Evolutionary conservation across 2,113 vertebrate genomes (phyloP), one percentile per base, ranked within the genome.

Genomic region (Notarius quadriscutis): DNA sequence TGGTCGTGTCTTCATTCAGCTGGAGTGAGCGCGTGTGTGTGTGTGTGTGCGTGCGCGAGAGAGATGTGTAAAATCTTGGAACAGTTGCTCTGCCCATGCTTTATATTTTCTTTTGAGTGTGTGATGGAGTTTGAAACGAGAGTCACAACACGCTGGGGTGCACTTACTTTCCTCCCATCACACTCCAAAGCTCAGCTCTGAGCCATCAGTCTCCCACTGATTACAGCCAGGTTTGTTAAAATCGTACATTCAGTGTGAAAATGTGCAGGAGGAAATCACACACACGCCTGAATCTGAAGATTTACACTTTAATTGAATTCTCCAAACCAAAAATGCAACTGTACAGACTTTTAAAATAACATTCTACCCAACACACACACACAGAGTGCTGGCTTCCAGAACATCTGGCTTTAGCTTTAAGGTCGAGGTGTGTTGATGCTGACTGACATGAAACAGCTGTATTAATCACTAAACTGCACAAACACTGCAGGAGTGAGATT

Each of bases 1-100:
- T 87, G 90, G 87, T 87, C 30, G 75, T 50, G 27, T 86, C 67
- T 57, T 71, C 15, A 18, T 57, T 72, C 17, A 58, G 53, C 1
- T 5, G n/a, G 77, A 2, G 53, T 30, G 53, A 30, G 77, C 34
- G 77, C 10, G 34, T 41, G 34, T 41, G 34, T 41, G 34, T 34
- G 34, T 34, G 34, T 34, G 34, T 34, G 34, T 34, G 34, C 2
- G 34, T 2, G 34, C 0, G 34, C 0, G 34, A 41, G 34, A 41
- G 34, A 41, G 34, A 41, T 41, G 74, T 77, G 74, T 71, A 34
- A 34, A 34, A 27, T 67, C 63, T 11, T n/a, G 11, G 8, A 27
- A n/a, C 25, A 25, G 60, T 65, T 25, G 10, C 25, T 65, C 63
- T n/a, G 5, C 25, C 63, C 63, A 67, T 11, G 41, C 3, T 41